Conservation (phyloP, 2,797 vertebrate genomes). For the Gobionotothen gibberifrons region DNA sequence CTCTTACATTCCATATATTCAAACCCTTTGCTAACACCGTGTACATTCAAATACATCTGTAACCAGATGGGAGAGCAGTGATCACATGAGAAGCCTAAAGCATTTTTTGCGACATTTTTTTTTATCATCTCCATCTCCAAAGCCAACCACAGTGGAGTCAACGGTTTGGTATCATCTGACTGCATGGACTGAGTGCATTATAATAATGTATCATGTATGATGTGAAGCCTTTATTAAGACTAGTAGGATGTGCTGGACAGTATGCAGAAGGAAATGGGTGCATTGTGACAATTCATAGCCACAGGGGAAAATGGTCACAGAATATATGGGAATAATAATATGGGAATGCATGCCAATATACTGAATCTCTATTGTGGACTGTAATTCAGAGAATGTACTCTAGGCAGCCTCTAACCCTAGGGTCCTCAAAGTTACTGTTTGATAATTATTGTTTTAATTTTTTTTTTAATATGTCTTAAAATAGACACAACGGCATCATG, state of each 20-base stretch:
- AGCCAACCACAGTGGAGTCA: slow-evolving; percentile 24
- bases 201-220: slow-evolving; percentile 23
- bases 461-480: too few species aligned
- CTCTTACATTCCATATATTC: slow-evolving; percentile 8
- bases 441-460: too few species aligned
- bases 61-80: slow-evolving; percentile 4
- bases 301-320: not conserved
- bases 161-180: slow-evolving; percentile 36
- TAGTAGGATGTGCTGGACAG: not conserved
- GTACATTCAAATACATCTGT: slow-evolving; percentile 19
- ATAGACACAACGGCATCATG: too few species aligned
- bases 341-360: not conserved
- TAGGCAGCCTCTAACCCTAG: not conserved
- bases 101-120: slow-evolving; percentile 3
- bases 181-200: slow-evolving; percentile 13
- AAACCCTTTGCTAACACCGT: not conserved
- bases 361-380: not conserved
- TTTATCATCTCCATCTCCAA: slow-evolving; percentile 23
- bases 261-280: slow-evolving; percentile 5
- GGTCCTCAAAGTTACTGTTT: too few species aligned
- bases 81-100: slow-evolving; percentile 36
- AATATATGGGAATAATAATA: not conserved
- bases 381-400: not conserved
- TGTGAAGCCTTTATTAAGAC: slow-evolving; percentile 8
- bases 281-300: not conserved